A percentile compares a stretch with the other conserved stretches of the same genome.
Evolutionary conservation across 2,113 vertebrate genomes (phyloP).

Genomic region (Myotis lucifugus): DNA sequence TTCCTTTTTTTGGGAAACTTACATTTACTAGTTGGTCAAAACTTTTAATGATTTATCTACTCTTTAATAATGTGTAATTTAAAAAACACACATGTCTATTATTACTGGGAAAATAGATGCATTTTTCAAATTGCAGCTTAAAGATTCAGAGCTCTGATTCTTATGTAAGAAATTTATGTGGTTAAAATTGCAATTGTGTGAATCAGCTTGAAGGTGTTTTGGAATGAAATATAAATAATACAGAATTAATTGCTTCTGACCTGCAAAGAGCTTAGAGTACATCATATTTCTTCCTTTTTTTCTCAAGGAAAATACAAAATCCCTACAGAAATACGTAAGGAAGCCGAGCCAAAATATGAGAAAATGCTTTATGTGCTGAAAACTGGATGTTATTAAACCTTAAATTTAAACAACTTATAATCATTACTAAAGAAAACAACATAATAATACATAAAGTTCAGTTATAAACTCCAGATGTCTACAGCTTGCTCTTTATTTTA

Average conservation of each 20-base stretch:
- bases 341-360: background rate
- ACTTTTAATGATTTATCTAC: background rate
- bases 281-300: background rate
- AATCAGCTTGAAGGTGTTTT: background rate
- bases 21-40: background rate
- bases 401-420: background rate
- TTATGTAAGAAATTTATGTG: background rate
- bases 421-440: background rate
- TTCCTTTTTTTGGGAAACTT: background rate
- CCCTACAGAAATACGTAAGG: background rate
- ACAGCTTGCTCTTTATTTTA: background rate
- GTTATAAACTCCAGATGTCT: background rate
- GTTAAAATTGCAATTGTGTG: background rate
- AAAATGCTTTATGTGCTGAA: conserved; percentile 21
- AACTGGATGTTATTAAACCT: conserved; percentile 1
- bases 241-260: background rate
- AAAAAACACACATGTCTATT: background rate
- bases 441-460: background rate
- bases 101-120: background rate
- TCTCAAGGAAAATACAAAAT: conserved; percentile 31
- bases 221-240: background rate
- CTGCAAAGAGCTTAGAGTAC: background rate
- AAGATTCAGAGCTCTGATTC: background rate
- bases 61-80: background rate
- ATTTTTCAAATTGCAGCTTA: background rate